Evolutionary conservation across 2,888 invertebrate genomes (phyloP), one percentile per base, ranked within the genome.

Genomic region (Diarsia brunnea): DNA sequence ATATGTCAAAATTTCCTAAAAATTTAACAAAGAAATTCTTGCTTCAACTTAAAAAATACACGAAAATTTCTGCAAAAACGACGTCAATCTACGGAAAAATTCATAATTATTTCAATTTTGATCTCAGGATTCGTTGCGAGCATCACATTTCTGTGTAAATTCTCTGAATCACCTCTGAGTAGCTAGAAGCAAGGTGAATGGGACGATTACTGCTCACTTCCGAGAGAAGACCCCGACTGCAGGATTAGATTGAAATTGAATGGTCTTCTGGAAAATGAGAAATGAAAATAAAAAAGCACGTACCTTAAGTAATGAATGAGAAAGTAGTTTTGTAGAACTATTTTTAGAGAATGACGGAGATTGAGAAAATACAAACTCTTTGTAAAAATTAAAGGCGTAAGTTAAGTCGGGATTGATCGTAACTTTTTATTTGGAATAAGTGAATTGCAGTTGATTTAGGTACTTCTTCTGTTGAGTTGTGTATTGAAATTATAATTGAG

Each of bases 231-330:
- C 85, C 89, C 84, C 86, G 82, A 71, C 85, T 83, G 78, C 88
- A 87, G 91, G 92, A 94, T 95, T 94, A 95, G 90, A 94, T 93
- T 93, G 93, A 93, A 94, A 95, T 93, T 93, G 93, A 94, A 94
- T 93, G 91, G 90, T 88, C 82, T 89, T 89, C 89, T 70, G 81
- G 86, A 87, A 89, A 91, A 91, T 89, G 90, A 89, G 85, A 85
- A 89, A 84, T 80, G 80, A 77, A 80, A 81, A 79, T 53, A 51
- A 75, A 74, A 79, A 75, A 64, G 72, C 69, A 64, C 61, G 74
- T 64, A 45, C 61, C 21, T 69, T 55, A 27, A 8, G 38, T 78
- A 77, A 80, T 81, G 73, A 76, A 38, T 51, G 16, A 10, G 19
- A 75, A 70, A 84, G 81, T 63, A 60, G 69, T 78, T 75, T 73